Conservation (phyloP, 2,113 vertebrate genomes). For the Gallinago jamesoni region DNA sequence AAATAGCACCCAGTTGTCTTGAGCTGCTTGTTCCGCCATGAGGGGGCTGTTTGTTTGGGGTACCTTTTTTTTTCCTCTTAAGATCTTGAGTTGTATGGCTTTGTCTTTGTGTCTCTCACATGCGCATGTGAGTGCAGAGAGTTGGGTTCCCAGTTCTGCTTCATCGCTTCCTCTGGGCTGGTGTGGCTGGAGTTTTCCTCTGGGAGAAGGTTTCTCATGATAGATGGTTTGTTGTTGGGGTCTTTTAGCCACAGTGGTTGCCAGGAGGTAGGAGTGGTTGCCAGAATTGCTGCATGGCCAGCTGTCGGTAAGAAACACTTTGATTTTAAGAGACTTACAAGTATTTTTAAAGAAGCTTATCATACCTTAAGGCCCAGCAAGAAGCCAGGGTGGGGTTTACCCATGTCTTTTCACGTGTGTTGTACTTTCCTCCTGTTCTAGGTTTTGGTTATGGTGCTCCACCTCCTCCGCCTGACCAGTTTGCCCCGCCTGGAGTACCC, state of each 20-base stretch:
- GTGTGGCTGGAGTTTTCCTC: not conserved
- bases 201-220: not conserved
- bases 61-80: not conserved
- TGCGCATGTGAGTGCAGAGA: not conserved
- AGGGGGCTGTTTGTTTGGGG: not conserved
- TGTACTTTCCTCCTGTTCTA: conserved; percentile 42
- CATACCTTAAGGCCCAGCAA: not conserved
- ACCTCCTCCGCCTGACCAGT: conserved; percentile 92
- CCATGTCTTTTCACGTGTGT: accelerated
- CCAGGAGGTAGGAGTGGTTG: accelerated
- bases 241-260: accelerated
- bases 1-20: not conserved
- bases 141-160: not conserved
- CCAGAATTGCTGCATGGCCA: not conserved
- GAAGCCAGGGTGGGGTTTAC: accelerated
- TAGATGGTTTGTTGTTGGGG: not conserved
- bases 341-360: accelerated
- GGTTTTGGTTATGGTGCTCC: conserved; percentile 95
- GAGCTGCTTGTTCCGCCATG: not conserved
- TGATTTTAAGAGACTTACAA: not conserved
- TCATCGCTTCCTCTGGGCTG: not conserved
- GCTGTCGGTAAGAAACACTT: not conserved
- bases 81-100: accelerated
- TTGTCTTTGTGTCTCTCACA: accelerated
- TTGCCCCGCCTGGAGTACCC: conserved; percentile 89